phyloP scores from a whole-genome alignment of 2,797 vertebrate species.

The Pteronotus mesoamericanus region DNA sequence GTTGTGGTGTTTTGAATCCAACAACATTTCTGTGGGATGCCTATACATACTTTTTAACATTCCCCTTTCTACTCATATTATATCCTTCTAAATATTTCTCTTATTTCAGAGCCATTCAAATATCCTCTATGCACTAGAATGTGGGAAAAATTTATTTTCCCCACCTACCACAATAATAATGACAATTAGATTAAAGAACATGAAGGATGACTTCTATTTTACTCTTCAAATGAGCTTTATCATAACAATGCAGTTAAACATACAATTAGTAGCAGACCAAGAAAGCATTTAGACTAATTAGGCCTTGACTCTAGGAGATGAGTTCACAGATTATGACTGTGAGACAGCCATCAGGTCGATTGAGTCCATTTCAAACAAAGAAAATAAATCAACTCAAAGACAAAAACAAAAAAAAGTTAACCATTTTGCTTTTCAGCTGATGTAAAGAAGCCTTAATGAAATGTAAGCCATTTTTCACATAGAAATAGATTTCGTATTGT shows the following conservation, averaged over 20 bases:
- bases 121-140: not conserved
- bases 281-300: slow-evolving; percentile 21
- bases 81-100: not conserved
- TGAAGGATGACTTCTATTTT: slow-evolving; percentile 19
- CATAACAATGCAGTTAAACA: not conserved
- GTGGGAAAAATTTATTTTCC: not conserved
- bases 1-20: not conserved
- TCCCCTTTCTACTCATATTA: not conserved
- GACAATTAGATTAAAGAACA: not conserved
- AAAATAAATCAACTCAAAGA: not conserved
- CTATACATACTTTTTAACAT: not conserved
- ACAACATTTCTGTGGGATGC: not conserved
- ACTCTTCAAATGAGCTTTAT: not conserved
- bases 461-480: not conserved
- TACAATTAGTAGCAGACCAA: slow-evolving; percentile 20
- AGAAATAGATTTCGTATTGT: not conserved
- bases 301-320: not conserved
- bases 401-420: not conserved
- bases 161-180: not conserved
- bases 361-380: not conserved
- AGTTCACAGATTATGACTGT: not conserved
- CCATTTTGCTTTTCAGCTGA: not conserved
- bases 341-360: not conserved
- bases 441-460: not conserved
- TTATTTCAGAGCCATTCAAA: not conserved